Evolutionary conservation across 1,140 invertebrate genomes (phyloP).

Genomic region (Wasmannia auropunctata): DNA sequence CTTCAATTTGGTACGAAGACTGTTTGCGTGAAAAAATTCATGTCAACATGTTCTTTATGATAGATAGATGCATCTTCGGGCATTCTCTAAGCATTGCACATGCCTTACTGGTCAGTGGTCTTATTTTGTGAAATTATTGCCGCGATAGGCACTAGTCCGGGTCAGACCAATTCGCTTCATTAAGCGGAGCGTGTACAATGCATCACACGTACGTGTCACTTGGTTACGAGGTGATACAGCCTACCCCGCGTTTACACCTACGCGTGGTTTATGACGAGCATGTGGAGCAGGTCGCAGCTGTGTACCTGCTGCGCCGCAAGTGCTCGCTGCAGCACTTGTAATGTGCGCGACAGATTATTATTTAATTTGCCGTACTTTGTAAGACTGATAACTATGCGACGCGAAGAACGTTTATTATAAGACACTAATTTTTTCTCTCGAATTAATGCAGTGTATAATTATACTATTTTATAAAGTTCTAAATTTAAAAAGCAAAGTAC

Average conservation of each 20-base stretch:
- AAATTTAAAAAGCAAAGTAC: neutral
- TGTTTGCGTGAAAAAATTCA: neutral
- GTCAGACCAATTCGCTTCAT: slow-evolving; percentile 72
- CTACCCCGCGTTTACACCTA: slow-evolving; percentile 60
- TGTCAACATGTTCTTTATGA: neutral
- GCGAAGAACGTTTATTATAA: neutral
- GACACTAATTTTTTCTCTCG: neutral
- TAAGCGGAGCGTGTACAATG: slow-evolving; percentile 59
- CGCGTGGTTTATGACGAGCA: slow-evolving; percentile 54
- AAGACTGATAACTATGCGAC: neutral
- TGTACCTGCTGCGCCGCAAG: slow-evolving; percentile 62
- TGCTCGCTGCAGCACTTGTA: slow-evolving; percentile 36
- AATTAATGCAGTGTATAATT: neutral
- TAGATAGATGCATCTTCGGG: neutral
- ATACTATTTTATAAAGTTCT: neutral
- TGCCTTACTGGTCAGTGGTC: slow-evolving; percentile 34
- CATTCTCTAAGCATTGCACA: slow-evolving; percentile 30
- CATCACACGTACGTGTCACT: slow-evolving; percentile 52
- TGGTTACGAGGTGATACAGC: slow-evolving; percentile 57
- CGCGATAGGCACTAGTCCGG: slow-evolving; percentile 60
- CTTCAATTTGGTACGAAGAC: neutral
- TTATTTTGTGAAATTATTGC: slow-evolving; percentile 50
- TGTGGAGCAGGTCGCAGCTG: slow-evolving; percentile 67
- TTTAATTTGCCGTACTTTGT: slow-evolving; percentile 35
- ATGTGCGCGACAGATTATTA: slow-evolving; percentile 28